Evolutionary conservation across 2,797 vertebrate genomes (phyloP).

Genomic region (Cottoperca gobio): DNA sequence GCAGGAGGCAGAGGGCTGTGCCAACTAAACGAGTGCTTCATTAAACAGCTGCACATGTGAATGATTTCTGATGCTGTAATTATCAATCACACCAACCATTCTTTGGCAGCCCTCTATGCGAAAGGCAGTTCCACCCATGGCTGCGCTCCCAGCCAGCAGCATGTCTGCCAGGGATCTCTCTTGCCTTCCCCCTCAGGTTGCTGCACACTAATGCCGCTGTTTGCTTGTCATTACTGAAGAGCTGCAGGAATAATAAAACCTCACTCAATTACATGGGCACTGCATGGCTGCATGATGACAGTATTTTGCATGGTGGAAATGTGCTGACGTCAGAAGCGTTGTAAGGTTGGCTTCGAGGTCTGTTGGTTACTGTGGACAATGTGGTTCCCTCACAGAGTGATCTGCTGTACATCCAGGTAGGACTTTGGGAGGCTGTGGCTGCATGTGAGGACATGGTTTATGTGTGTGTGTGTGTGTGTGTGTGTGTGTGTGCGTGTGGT

Average conservation of each 20-base stretch:
- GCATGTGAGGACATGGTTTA: conserved; percentile 32
- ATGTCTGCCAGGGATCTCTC: conserved; percentile 50
- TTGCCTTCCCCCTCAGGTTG: conserved; percentile 55
- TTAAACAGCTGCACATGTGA: conserved; percentile 64
- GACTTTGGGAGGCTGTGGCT: conserved; percentile 46
- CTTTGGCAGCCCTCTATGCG: conserved; percentile 41
- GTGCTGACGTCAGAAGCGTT: conserved; percentile 36
- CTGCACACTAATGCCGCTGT: conserved; percentile 84
- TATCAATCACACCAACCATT: conserved; percentile 59
- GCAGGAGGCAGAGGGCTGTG: conserved; percentile 47
- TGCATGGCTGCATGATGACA: conserved; percentile 92
- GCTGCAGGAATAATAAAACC: conserved; percentile 56
- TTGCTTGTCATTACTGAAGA: conserved; percentile 77
- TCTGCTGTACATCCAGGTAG: conserved; percentile 64
- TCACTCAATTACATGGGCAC: conserved; percentile 61
- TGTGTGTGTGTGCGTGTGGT: conserved; percentile 6
- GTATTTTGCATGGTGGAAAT: conserved; percentile 86
- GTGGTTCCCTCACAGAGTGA: conserved; percentile 27
- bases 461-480: conserved; percentile 26
- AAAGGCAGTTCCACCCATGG: conserved; percentile 57
- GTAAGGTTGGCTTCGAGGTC: conserved; percentile 37
- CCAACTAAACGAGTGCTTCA: conserved; percentile 66
- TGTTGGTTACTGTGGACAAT: conserved; percentile 38
- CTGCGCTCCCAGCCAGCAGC: conserved; percentile 50
- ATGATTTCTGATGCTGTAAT: conserved; percentile 63